Evolutionary conservation across 2,797 vertebrate species (phyloP).

Genomic region (Falco rusticolus): DNA sequence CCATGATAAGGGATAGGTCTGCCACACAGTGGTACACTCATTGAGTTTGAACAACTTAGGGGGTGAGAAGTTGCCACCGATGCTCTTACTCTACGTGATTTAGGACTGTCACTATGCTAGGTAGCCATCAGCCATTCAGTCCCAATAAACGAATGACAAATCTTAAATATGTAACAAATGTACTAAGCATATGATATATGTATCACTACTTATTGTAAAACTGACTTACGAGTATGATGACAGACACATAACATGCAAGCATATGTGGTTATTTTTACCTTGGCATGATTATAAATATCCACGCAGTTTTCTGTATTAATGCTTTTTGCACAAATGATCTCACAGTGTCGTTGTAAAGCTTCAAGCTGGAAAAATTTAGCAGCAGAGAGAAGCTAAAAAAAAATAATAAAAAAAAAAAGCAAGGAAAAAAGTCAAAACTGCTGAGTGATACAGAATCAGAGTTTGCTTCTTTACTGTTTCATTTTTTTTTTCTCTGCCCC

Average conservation of each 20-base stretch:
- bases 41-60: neutral
- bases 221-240: neutral
- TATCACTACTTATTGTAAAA: neutral
- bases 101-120: neutral
- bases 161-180: neutral
- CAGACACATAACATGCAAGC: conserved; percentile 1
- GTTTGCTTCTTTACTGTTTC: conserved; percentile 15
- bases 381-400: conserved; percentile 91
- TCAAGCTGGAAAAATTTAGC: conserved; percentile 99
- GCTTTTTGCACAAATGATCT: conserved; percentile 98
- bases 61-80: neutral
- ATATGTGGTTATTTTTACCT: conserved; percentile 78
- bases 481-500: neutral
- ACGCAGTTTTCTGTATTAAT: conserved; percentile 97
- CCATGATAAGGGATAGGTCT: neutral
- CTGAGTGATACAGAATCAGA: neutral
- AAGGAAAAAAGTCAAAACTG: conserved; percentile 48
- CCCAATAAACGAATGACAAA: neutral
- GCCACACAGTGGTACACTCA: neutral
- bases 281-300: conserved; percentile 98
- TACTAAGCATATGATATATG: neutral
- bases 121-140: neutral
- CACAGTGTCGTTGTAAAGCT: conserved; percentile 98
- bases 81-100: neutral
- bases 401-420: neutral